These are phyloP conservation scores for Hiodon tergisus DNA, from an alignment of 2,113 vertebrate species.

Conservation along the genomic window DNA sequence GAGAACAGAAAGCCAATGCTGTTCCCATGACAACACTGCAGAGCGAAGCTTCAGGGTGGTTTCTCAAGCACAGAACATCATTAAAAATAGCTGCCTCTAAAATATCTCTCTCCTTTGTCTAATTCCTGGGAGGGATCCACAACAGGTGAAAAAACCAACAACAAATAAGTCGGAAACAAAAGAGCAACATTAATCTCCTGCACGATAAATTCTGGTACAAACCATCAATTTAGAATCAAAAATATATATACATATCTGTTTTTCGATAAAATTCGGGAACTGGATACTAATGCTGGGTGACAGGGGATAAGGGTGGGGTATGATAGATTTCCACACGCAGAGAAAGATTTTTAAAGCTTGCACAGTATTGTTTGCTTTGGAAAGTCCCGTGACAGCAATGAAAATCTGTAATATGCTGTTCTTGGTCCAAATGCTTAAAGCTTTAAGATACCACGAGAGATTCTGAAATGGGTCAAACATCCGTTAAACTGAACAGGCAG, in stretches of 20 bases:
- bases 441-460: too few species aligned
- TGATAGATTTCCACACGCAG: not conserved
- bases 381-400: not conserved
- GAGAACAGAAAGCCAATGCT: not conserved
- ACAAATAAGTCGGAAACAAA: constrained; percentile 7
- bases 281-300: not conserved
- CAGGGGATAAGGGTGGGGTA: not conserved
- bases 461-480: too few species aligned
- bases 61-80: constrained; percentile 2
- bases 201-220: not conserved
- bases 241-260: not conserved
- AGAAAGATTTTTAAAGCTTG: not conserved
- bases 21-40: constrained; percentile 16
- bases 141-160: not conserved
- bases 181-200: not conserved
- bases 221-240: too few species aligned
- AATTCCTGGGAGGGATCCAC: not conserved
- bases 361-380: not conserved
- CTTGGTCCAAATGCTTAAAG: too few species aligned
- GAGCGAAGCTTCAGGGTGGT: constrained; percentile 9
- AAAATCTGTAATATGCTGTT: too few species aligned
- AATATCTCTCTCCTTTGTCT: not conserved
- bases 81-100: constrained; percentile 9
- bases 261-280: not conserved
- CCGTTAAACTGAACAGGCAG: too few species aligned